Conservation (phyloP, 2,888 invertebrate genomes). For the Drosophila planitibia region DNA sequence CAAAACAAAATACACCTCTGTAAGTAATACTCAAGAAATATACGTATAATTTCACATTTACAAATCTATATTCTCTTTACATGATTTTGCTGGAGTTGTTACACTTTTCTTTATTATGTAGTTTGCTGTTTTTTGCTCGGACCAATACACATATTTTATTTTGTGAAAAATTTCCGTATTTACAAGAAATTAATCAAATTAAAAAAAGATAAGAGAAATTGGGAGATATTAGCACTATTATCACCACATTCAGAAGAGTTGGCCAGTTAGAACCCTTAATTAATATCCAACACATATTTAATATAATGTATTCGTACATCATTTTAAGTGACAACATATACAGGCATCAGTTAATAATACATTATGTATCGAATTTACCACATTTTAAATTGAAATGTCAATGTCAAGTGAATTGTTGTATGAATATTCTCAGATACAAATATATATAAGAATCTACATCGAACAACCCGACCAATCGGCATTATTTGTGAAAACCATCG, state of each 20-base stretch:
- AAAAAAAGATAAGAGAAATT: not conserved
- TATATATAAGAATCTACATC: constrained; percentile 3
- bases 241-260: not conserved
- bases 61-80: not conserved
- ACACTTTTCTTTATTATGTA: not conserved
- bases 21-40: not conserved
- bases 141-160: not conserved
- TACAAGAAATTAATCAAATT: not conserved
- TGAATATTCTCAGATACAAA: constrained; percentile 3
- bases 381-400: not conserved
- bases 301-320: not conserved
- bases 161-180: not conserved
- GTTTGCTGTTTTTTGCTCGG: not conserved
- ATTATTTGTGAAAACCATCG: constrained; percentile 28
- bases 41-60: not conserved
- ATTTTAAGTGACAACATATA: not conserved
- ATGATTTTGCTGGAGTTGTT: not conserved
- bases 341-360: not conserved
- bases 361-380: not conserved
- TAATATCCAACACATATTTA: not conserved
- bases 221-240: not conserved
- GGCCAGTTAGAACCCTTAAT: not conserved
- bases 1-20: not conserved
- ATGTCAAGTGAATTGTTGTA: constrained; percentile 24
- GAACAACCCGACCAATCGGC: constrained; percentile 22